Evolutionary conservation across 1,140 invertebrate species (phyloP).

Genomic region (Orius laevigatus): DNA sequence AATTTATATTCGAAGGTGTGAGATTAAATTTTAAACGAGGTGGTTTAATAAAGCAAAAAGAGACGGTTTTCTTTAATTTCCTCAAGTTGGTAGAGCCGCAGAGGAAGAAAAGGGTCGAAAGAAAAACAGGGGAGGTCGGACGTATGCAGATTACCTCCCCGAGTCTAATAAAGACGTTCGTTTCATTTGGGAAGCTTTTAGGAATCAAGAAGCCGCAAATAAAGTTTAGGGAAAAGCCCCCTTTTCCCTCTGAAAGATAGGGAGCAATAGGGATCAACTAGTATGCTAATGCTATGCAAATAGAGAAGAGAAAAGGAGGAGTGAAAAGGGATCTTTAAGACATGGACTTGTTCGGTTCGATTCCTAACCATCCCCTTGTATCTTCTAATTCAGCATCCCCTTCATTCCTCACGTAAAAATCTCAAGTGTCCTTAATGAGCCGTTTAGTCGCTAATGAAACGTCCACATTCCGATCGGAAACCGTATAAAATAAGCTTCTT

Average conservation of each 20-base stretch:
- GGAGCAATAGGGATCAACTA: conserved; percentile 21
- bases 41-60: conserved; percentile 9
- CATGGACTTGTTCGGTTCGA: conserved; percentile 9
- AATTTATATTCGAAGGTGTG: background rate
- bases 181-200: conserved; percentile 19
- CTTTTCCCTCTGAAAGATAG: background rate
- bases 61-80: conserved; percentile 16
- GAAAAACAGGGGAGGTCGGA: conserved; percentile 9
- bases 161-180: conserved; percentile 18
- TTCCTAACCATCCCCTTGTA: background rate
- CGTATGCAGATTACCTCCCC: conserved; percentile 17
- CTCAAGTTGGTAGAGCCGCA: background rate
- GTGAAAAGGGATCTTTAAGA: background rate
- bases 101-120: background rate
- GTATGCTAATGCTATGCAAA: conserved; percentile 20
- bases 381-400: too few species aligned
- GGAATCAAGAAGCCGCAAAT: conserved; percentile 21
- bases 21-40: conserved; percentile 1
- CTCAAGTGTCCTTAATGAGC: too few species aligned
- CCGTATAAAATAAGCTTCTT: too few species aligned
- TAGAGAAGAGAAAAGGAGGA: background rate
- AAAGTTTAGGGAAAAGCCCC: conserved; percentile 16
- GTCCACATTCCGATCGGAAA: too few species aligned
- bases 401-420: too few species aligned
- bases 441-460: too few species aligned